Evolutionary conservation across 2,888 invertebrate species (phyloP).

Genomic region (Dynastes tityus): DNA sequence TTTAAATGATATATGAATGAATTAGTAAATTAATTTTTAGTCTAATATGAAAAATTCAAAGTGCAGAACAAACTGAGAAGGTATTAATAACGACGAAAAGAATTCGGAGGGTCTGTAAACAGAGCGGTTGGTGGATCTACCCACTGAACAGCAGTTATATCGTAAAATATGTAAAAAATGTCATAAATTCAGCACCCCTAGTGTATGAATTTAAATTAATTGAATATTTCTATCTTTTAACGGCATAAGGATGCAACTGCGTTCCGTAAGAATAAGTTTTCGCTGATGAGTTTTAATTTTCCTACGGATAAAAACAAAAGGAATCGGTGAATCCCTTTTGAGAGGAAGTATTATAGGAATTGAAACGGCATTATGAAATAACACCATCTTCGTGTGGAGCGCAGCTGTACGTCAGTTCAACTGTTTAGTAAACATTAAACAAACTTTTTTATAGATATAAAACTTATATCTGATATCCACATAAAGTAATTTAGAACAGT

Average conservation of each 20-base stretch:
- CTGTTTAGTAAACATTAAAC: no score
- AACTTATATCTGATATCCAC: no score
- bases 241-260: constrained; percentile 26
- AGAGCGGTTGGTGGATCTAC: not conserved
- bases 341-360: not conserved
- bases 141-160: not conserved
- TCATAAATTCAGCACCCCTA: constrained; percentile 27
- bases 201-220: constrained; percentile 41
- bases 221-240: constrained; percentile 30
- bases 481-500: no score
- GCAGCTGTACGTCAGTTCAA: no score
- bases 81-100: constrained; percentile 6
- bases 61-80: not conserved
- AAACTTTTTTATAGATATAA: no score
- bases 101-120: not conserved
- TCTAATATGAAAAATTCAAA: not conserved
- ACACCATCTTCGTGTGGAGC: no score
- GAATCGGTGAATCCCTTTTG: constrained; percentile 3
- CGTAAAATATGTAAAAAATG: constrained; percentile 34
- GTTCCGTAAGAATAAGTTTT: not conserved
- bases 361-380: no score
- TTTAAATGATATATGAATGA: not conserved
- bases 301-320: constrained; percentile 9
- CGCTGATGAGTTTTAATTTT: constrained; percentile 4
- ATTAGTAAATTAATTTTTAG: not conserved